These are phyloP conservation scores for Cephus nigrinus DNA, from an alignment of 2,888 invertebrate species.

Conservation along the genomic window DNA sequence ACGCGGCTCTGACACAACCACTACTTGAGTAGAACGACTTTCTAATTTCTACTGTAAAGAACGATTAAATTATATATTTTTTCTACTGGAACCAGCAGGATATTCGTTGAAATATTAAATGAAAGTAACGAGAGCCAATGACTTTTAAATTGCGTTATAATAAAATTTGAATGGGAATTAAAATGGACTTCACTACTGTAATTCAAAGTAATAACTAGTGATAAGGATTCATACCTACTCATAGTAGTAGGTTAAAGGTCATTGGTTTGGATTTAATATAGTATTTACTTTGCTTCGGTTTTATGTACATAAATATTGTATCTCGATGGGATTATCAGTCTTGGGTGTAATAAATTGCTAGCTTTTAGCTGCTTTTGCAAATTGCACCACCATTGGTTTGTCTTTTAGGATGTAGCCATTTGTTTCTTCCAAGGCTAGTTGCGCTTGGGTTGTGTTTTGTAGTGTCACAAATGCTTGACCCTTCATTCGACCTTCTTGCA, in stretches of 20 bases:
- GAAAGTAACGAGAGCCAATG: background rate
- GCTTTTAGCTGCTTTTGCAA: slow-evolving; percentile 70
- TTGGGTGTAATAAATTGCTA: slow-evolving; percentile 21
- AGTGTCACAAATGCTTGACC: slow-evolving; percentile 94
- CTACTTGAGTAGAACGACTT: slow-evolving; percentile 31
- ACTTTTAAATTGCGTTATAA: background rate
- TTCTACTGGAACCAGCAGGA: background rate
- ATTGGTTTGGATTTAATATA: background rate
- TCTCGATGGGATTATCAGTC: slow-evolving; percentile 2
- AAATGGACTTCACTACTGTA: background rate
- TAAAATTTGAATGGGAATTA: background rate
- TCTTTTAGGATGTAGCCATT: slow-evolving; percentile 89
- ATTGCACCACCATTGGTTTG: slow-evolving; percentile 92
- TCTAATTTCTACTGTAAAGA: background rate
- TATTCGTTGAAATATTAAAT: background rate
- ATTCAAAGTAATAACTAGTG: background rate
- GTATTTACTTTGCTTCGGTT: slow-evolving; percentile 4
- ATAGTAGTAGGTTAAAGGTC: background rate
- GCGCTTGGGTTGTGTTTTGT: slow-evolving; percentile 76
- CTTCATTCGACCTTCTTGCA: slow-evolving; percentile 97
- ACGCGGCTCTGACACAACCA: slow-evolving; percentile 55
- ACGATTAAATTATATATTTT: background rate
- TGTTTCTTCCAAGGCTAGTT: slow-evolving; percentile 82
- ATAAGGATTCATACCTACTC: background rate
- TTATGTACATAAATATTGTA: slow-evolving; percentile 15